phyloP scores from a whole-genome alignment of 2,113 vertebrate genomes.

The Crocuta crocuta region DNA sequence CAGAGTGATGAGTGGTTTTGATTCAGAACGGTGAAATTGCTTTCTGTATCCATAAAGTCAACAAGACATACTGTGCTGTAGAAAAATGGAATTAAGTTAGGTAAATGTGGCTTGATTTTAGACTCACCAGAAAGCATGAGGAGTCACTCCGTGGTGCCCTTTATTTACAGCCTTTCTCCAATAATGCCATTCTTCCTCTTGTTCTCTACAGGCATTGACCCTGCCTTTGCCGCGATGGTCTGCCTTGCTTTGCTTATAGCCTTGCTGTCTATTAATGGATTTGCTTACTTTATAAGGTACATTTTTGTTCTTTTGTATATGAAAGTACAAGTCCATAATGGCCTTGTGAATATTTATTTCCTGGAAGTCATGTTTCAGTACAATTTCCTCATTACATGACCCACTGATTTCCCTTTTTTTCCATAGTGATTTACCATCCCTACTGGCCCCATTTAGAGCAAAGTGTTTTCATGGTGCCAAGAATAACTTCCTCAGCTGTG shows the following conservation, averaged over 20 bases:
- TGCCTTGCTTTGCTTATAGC: conserved; percentile 70
- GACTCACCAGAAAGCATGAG: conserved; percentile 68
- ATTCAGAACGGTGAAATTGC: conserved; percentile 77
- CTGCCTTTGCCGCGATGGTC: conserved; percentile 62
- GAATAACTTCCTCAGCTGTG: conserved; percentile 63
- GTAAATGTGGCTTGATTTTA: conserved; percentile 76
- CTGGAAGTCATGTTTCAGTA: conserved; percentile 72
- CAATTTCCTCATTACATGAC: conserved; percentile 73
- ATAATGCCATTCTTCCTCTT: conserved; percentile 59
- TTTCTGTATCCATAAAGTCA: conserved; percentile 79
- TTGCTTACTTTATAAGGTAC: conserved; percentile 77
- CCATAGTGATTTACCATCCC: conserved; percentile 61
- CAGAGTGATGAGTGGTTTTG: conserved; percentile 74
- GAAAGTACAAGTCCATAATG: conserved; percentile 56
- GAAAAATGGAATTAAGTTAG: conserved; percentile 80
- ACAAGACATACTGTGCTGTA: conserved; percentile 75
- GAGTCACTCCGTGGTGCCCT: not conserved
- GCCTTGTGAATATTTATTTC: conserved; percentile 75
- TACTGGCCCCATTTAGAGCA: conserved; percentile 60
- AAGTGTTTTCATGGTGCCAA: conserved; percentile 74
- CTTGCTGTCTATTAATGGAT: conserved; percentile 74
- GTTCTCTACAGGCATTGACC: conserved; percentile 50
- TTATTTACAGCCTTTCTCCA: conserved; percentile 64
- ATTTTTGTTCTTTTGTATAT: conserved; percentile 61
- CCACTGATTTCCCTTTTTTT: conserved; percentile 68